phyloP scores from a whole-genome alignment of 1,140 invertebrate genomes.

The Aphidius gifuensis region DNA sequence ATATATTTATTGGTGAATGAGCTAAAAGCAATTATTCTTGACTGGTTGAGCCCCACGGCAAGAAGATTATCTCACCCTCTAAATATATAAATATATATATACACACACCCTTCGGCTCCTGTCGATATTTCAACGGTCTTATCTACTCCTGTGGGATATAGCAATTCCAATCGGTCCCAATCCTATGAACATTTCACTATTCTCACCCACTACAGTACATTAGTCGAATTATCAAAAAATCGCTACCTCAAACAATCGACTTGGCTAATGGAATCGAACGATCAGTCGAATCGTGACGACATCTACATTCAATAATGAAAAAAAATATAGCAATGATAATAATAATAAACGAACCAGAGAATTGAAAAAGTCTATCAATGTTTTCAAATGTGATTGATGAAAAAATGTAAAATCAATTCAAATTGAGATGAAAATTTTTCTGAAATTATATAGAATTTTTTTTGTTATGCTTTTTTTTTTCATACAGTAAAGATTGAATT shows the following conservation, averaged over 20 bases:
- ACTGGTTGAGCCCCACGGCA: conserved; percentile 43
- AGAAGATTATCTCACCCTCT: conserved; percentile 45
- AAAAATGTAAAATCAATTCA: too few relatives aligned
- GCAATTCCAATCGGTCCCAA: conserved; percentile 32
- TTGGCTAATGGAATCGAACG: conserved; percentile 26
- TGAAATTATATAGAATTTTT: too few relatives aligned
- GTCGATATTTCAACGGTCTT: conserved; percentile 51
- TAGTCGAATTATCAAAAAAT: conserved; percentile 19
- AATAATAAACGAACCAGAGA: too few relatives aligned
- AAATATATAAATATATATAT: conserved; percentile 21
- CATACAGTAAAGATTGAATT: too few relatives aligned
- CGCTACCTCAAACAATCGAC: not conserved
- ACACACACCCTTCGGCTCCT: conserved; percentile 44
- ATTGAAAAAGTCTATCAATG: too few relatives aligned
- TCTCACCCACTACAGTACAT: conserved; percentile 22
- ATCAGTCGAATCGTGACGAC: conserved; percentile 1
- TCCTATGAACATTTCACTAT: conserved; percentile 18
- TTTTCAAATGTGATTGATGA: too few relatives aligned
- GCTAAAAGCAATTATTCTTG: conserved; percentile 49
- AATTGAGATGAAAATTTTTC: too few relatives aligned
- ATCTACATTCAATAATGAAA: not conserved
- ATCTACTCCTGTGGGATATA: conserved; percentile 43
- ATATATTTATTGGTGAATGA: too few relatives aligned
- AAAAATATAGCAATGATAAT: too few relatives aligned
- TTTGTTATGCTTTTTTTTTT: too few relatives aligned